These are phyloP conservation scores for Agrotis ipsilon DNA, from an alignment of 2,888 invertebrate species.

Conservation along the genomic window DNA sequence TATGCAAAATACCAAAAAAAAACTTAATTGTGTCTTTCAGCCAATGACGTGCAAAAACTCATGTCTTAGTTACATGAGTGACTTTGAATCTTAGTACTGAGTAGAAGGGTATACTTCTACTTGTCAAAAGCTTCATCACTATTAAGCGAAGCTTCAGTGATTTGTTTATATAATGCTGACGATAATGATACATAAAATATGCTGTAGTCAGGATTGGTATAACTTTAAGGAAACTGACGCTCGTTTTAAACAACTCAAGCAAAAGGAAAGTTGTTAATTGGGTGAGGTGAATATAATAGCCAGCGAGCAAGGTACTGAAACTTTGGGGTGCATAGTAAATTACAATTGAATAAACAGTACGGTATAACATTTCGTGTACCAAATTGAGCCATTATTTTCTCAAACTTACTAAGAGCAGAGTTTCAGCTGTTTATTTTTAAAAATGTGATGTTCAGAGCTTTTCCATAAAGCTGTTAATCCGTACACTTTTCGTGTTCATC, in stretches of 20 bases:
- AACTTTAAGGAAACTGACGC: background rate
- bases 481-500: too few species aligned
- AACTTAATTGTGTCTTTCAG: background rate
- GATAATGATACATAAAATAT: background rate
- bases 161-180: background rate
- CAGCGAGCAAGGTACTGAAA: conserved; percentile 5
- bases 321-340: conserved; percentile 24
- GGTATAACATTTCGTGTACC: background rate
- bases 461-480: too few species aligned
- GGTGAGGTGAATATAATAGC: conserved; percentile 18
- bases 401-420: background rate
- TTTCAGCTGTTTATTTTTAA: background rate
- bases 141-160: background rate
- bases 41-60: too few species aligned
- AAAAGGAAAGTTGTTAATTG: conserved; percentile 42
- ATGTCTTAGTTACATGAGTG: background rate
- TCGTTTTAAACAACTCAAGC: conserved; percentile 10
- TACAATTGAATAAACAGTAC: conserved; percentile 26
- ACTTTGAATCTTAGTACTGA: background rate
- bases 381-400: background rate
- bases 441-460: too few species aligned
- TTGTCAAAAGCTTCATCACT: too few species aligned
- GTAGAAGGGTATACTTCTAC: background rate
- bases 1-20: too few species aligned
- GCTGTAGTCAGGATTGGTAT: background rate